phyloP scores from a whole-genome alignment of 2,797 vertebrate genomes.

The Poecile montanus region DNA sequence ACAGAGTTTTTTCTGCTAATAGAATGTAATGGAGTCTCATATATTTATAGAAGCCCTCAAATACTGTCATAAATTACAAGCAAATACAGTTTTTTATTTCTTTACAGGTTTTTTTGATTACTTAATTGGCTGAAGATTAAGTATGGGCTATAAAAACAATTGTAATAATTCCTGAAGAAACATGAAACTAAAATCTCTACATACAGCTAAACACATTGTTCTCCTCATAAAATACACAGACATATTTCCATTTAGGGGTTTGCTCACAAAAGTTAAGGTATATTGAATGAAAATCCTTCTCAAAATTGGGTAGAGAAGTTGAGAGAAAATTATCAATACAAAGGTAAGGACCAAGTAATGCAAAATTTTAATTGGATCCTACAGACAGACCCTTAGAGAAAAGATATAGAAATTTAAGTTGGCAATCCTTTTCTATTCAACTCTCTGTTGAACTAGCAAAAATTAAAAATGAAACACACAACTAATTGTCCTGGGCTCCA shows the following conservation, averaged over 20 bases:
- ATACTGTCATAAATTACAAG: not conserved
- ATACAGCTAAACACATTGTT: not conserved
- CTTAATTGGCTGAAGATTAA: not conserved
- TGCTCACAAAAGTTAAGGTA: not conserved
- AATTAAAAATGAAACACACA: not conserved
- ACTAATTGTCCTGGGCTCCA: not conserved
- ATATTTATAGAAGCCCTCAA: not conserved
- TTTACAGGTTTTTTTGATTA: not conserved
- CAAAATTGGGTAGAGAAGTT: not conserved
- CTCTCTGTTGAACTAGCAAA: not conserved
- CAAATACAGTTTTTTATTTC: not conserved
- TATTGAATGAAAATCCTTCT: not conserved
- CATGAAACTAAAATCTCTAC: not conserved
- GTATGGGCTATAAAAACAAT: not conserved
- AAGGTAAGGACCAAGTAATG: not conserved
- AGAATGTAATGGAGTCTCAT: not conserved
- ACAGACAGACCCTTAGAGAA: not conserved
- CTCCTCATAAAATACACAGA: not conserved
- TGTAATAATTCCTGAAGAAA: not conserved
- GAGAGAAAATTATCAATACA: slow-evolving; percentile 11
- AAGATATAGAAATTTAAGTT: not conserved
- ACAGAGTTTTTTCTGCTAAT: not conserved
- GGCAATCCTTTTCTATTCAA: not conserved
- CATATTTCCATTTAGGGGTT: not conserved
- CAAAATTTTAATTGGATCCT: not conserved